Percentiles rank a stretch among this genome's conserved stretches.
These are phyloP conservation scores for Torymus aiolomorphi DNA, from an alignment of 2,888 invertebrate genomes.

Conservation along the genomic window DNA sequence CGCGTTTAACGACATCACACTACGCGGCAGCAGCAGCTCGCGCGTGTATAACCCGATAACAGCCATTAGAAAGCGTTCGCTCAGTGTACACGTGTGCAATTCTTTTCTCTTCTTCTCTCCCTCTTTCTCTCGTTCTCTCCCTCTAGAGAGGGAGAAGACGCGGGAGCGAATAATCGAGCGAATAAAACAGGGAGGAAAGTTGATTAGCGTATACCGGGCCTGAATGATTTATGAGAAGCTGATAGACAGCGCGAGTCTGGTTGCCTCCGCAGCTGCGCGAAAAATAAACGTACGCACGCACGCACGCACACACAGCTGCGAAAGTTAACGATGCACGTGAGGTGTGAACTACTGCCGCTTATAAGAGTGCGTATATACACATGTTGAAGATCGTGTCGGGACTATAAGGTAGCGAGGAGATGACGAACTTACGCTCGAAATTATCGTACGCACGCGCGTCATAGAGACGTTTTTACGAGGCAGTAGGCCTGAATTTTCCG, in stretches of 20 bases:
- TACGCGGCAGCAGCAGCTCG: not conserved
- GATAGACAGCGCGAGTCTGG: not conserved
- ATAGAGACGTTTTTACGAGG: too few relatives aligned
- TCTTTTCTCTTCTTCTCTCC: not conserved
- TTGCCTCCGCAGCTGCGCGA: not conserved
- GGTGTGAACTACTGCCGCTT: not conserved
- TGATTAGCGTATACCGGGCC: constrained; percentile 43
- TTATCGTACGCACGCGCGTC: too few relatives aligned
- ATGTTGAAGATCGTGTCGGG: too few relatives aligned
- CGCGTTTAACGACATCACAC: constrained; percentile 30
- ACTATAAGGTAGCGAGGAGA: too few relatives aligned
- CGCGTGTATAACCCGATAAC: constrained; percentile 46
- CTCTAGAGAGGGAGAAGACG: too few relatives aligned
- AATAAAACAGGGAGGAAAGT: constrained; percentile 43
- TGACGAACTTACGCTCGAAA: too few relatives aligned
- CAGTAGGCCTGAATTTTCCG: too few relatives aligned
- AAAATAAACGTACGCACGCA: not conserved
- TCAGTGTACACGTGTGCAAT: not conserved
- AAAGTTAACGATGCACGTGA: constrained; percentile 22
- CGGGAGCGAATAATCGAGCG: not conserved
- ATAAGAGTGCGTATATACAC: too few relatives aligned
- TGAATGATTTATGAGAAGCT: constrained; percentile 51
- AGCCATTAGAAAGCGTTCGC: constrained; percentile 49
- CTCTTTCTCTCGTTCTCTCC: too few relatives aligned
- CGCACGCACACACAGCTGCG: not conserved